phyloP scores from a whole-genome alignment of 2,797 vertebrate species.

The Melanotaenia parkinsoni region DNA sequence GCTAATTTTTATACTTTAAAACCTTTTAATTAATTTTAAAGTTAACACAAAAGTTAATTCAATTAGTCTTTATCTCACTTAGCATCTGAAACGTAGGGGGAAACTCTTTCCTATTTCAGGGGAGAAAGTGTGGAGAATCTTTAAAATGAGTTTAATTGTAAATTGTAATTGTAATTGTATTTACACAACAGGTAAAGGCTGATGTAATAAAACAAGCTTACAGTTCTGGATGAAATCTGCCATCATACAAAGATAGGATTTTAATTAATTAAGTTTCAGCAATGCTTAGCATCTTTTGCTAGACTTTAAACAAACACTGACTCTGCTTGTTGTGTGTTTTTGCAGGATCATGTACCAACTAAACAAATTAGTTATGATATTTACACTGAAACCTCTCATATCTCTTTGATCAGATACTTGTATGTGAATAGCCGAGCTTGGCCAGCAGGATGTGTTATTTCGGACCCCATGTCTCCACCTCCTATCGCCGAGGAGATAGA shows the following conservation, averaged over 20 bases:
- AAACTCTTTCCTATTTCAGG: too few relatives aligned
- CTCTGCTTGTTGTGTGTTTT: not conserved
- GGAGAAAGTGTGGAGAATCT: not conserved
- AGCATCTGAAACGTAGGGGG: not conserved
- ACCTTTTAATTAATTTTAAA: too few relatives aligned
- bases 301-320: not conserved
- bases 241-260: too few relatives aligned
- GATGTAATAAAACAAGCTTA: not conserved
- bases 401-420: conserved; percentile 85
- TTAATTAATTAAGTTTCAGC: too few relatives aligned
- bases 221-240: not conserved
- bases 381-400: not conserved
- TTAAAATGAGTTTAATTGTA: not conserved
- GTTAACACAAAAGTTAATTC: too few relatives aligned
- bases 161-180: too few relatives aligned
- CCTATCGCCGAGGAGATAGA: conserved; percentile 98
- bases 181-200: not conserved
- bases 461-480: conserved; percentile 94
- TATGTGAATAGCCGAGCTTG: conserved; percentile 98
- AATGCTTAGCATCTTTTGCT: not conserved
- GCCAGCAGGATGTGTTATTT: conserved; percentile 91
- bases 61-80: too few relatives aligned
- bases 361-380: not conserved
- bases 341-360: not conserved
- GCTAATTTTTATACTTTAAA: too few relatives aligned